These are phyloP conservation scores for Anguilla obscura DNA, from an alignment of 2,797 vertebrate species.

Conservation along the genomic window DNA sequence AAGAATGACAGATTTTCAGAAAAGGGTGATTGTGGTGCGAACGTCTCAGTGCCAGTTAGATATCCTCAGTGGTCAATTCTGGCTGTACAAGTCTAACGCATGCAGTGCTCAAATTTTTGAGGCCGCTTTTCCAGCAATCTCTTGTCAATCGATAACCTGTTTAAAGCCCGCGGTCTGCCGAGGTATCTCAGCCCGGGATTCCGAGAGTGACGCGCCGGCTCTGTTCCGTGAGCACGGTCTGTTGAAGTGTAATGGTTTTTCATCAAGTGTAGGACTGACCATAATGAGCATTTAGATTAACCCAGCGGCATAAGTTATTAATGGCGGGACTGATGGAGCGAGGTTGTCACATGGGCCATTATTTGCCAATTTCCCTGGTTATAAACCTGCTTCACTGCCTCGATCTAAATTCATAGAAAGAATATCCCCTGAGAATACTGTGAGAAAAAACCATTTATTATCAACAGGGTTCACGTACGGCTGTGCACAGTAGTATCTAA, in stretches of 20 bases:
- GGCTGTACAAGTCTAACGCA: not conserved
- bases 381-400: constrained; percentile 63
- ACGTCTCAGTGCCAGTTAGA: not conserved
- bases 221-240: constrained; percentile 25
- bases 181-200: not conserved
- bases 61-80: not conserved
- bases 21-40: not conserved
- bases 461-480: constrained; percentile 58
- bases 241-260: constrained; percentile 54
- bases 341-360: constrained; percentile 68
- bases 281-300: constrained; percentile 66
- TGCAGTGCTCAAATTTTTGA: not conserved
- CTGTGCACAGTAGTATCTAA: constrained; percentile 65
- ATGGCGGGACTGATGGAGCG: constrained; percentile 65
- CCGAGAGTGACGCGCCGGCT: not conserved
- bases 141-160: not conserved
- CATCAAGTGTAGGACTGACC: constrained; percentile 49
- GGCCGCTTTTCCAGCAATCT: not conserved
- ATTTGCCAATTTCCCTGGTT: constrained; percentile 74
- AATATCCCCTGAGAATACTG: constrained; percentile 58
- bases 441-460: constrained; percentile 65
- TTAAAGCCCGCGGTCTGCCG: not conserved
- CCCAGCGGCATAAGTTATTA: constrained; percentile 67
- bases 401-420: constrained; percentile 72
- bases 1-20: not conserved